Evolutionary conservation across 2,113 vertebrate genomes (phyloP), one percentile per base, ranked within the genome.

Genomic region (Amia ocellicauda): DNA sequence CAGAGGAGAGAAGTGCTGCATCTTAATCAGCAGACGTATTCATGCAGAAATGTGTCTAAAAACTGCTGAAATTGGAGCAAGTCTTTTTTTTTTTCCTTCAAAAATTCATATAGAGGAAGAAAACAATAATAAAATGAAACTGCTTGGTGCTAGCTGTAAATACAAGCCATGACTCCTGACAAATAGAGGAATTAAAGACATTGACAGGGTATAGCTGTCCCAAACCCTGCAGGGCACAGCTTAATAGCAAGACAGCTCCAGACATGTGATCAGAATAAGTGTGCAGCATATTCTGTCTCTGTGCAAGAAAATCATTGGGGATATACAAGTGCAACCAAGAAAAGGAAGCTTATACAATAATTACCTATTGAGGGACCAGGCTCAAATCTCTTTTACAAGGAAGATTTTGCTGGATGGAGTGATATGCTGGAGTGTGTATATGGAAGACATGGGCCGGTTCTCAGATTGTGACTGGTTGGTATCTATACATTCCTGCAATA

Each of bases 41-140:
- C 78, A 79, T 69, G 83, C 85, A 81, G 82, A 88, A 84, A 85
- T 72, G 75, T 77, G 75, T 78, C 79, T 81, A 82, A 85, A 84
- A 85, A 36, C 16, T 72, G 45, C 45, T 47, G 45, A 47, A 47
- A 76, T 75, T 68, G 72, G 77, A 74, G 64, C 69, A 68, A 71
- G 70, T 73, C 78, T 64, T 28, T 58, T 69, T 59, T 69, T 64
- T 16, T 65, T 67, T 62, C 67, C 67, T 78, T 77, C 83, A 83
- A 84, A 88, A 84, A 84, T 82, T 82, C 77, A 74, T 76, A 82
- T 74, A 60, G 60, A 62, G 49, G 31, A 3, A 62, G 54, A 42
- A 74, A 64, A 75, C 66, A 69, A 76, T 68, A 68, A 77, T 65
- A 68, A 62, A 3, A 11, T n/a, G n/a, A 47, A 47, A 14, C 19